Evolutionary conservation across 2,888 invertebrate species (phyloP), one percentile per base, ranked within the genome.

Genomic region (Pheosia tremula): DNA sequence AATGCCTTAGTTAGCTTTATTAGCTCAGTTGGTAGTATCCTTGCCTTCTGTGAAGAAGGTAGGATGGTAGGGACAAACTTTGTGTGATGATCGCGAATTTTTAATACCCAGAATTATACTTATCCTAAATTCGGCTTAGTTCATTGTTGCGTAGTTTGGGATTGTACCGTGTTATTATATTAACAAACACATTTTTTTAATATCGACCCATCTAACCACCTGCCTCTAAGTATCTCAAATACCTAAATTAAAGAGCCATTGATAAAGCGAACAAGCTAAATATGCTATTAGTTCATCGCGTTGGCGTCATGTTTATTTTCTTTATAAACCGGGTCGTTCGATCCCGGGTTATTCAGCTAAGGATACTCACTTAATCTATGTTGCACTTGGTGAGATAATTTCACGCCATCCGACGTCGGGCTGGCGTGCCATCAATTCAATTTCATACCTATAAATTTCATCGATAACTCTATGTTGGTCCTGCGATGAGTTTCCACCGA

Each of bases 381-480:
- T 85, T 83, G 87, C 88, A 84, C 83, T 85, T 83, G 79, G 75
- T 67, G 71, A 80, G 81, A 88, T 88, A 88, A 90, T 88, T 89
- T 90, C 84, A 87, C 85, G 88, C 83, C 82, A 76, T 66, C 69
- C 71, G 71, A 64, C 80, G 76, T 60, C 68, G 69, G 45, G 56
- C 72, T 74, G 60, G 63, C 69, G 54, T 63, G 74, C 80, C 76
- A 82, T 83, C 85, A 86, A 89, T 88, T 87, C 86, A 86, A 88
- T 88, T 88, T 87, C 82, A 86, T 84, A 85, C 81, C 83, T 82
- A 81, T 84, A 84, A 78, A 82, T 82, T 78, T 73, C 73, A 76
- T 71, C 74, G 80, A 74, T 67, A 75, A 73, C 74, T 80, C 72
- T 80, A 76, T 75, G 71, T 71, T 53, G 64, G 67, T 61, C 63